Conservation (phyloP, 2,797 vertebrate genomes). For the Balearica regulorum region DNA sequence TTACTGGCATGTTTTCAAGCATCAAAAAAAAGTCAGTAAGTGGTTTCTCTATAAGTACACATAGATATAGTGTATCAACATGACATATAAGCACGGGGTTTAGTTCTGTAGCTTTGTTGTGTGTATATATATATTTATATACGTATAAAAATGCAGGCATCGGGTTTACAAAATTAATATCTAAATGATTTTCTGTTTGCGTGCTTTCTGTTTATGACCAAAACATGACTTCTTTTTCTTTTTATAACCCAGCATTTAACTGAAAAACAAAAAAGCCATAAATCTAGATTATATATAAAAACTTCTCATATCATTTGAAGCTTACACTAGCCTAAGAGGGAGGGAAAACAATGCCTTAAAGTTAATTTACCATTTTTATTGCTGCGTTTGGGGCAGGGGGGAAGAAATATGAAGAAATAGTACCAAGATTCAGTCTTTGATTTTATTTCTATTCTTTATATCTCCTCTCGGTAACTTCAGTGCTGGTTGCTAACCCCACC, state of each 20-base stretch:
- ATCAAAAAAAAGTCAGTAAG: not conserved
- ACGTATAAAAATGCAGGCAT: not conserved
- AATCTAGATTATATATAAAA: constrained; percentile 23
- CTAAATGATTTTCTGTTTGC: constrained; percentile 4
- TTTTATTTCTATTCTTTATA: not conserved
- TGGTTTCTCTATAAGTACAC: not conserved
- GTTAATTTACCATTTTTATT: constrained; percentile 45
- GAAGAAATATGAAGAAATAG: not conserved
- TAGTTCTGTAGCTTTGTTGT: not conserved
- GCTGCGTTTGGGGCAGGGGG: not conserved
- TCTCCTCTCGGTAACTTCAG: not conserved
- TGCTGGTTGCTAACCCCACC: not conserved
- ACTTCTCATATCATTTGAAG: not conserved
- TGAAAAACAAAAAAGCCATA: constrained; percentile 2
- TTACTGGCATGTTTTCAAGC: constrained; percentile 40
- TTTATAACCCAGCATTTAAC: not conserved
- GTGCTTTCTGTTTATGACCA: not conserved
- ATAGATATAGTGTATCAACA: not conserved
- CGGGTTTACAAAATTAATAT: not conserved
- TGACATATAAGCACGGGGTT: not conserved
- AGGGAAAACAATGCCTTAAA: not conserved
- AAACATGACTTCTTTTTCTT: not conserved
- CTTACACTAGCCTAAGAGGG: not conserved
- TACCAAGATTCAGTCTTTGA: not conserved
- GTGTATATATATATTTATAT: not conserved